Evolutionary conservation across 2,797 vertebrate genomes (phyloP), one percentile per base, ranked within the genome.

Genomic region (Spinus olivaceus): DNA sequence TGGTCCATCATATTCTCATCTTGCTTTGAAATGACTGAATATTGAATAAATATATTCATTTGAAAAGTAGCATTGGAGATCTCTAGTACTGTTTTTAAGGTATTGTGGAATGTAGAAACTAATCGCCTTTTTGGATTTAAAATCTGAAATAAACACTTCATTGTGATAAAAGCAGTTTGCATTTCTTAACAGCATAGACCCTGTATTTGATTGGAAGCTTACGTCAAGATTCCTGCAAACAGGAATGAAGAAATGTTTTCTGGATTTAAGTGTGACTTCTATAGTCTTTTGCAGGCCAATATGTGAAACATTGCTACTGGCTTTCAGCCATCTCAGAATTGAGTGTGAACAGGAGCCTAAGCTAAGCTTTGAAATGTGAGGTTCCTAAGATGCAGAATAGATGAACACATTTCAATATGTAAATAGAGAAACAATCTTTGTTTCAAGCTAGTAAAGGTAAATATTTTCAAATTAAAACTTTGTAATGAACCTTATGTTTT

Each of bases 11-110:
- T 95, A 72, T 80, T 86, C 81, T 81, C 49, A 11, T 87, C 85
- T 94, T 85, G 39, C 78, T 80, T 92, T 80, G 73, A 90, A 92
- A 73, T 69, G 65, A 61, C 33, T 90, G 88, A 65, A 72, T 79
- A 70, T 39, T 81, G 44, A 94, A 70, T 67, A 69, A 95, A 57
- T 93, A 32, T 32, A 50, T 41, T 92, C 2, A 2, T 39, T 65
- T 77, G 41, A 79, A 96, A 88, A 64, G 49, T 23, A 24, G 5
- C 46, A 28, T 53, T 82, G 28, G 27, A 76, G 25, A 25, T 65
- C 11, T 82, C 50, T 70, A 23, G 49, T 81, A 87, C 56, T 91
- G 47, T 32, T 91, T 94, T 73, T 56, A 56, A 56, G 44, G n/a
- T 69, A 35, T 14, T 78, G n/a, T 59, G 28, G 15, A 69, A 84